Evolutionary conservation across 1,140 invertebrate genomes (phyloP).

Genomic region (Calliphora vicina): DNA sequence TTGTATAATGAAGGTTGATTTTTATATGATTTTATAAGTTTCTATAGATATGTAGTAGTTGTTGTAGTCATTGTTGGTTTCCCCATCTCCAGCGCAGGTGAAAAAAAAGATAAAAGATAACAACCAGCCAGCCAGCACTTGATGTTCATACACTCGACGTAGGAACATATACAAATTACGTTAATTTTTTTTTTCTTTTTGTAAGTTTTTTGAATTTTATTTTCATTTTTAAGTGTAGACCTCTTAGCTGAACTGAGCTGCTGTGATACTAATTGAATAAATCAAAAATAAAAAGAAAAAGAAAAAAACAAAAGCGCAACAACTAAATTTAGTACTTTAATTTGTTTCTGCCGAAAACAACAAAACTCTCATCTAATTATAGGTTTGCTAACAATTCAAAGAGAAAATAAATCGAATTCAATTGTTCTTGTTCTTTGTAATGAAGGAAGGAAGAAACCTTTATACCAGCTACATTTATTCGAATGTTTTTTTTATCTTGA

Average conservation of each 20-base stretch:
- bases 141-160: slow-evolving; percentile 5
- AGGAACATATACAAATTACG: slow-evolving; percentile 29
- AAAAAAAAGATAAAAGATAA: slow-evolving; percentile 15
- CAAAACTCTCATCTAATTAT: background rate
- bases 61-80: background rate
- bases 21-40: background rate
- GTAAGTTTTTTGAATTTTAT: background rate
- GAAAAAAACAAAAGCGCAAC: background rate
- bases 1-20: background rate
- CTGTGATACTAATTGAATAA: slow-evolving; percentile 24
- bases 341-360: background rate
- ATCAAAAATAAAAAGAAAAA: no score
- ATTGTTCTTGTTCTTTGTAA: no score
- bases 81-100: slow-evolving; percentile 25
- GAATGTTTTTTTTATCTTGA: no score
- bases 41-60: no score
- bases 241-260: background rate
- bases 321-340: background rate
- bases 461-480: no score
- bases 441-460: no score
- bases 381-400: background rate
- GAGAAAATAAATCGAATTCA: background rate
- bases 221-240: background rate
- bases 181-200: slow-evolving; percentile 12
- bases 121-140: slow-evolving; percentile 18